A percentile compares a stretch with the other conserved stretches of the same genome.
These are phyloP conservation scores for Siniperca knerii DNA, from an alignment of 2,113 vertebrate species.

Conservation along the genomic window DNA sequence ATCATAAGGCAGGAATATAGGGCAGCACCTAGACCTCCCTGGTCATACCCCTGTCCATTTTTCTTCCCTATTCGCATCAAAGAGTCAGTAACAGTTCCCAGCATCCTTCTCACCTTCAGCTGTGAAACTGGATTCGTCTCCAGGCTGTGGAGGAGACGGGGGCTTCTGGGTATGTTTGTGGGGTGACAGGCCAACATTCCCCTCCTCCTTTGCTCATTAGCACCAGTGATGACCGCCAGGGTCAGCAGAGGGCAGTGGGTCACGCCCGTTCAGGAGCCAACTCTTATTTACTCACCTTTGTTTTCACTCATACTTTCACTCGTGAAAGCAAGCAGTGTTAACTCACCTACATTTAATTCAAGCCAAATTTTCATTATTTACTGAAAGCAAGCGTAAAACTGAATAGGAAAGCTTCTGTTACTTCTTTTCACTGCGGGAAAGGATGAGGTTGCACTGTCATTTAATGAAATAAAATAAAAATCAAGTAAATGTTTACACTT, in stretches of 20 bases:
- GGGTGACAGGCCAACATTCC: conserved; percentile 54
- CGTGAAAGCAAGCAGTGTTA: neutral
- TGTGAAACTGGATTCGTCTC: conserved; percentile 59
- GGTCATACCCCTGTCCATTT: neutral
- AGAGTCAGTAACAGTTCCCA: conserved; percentile 37
- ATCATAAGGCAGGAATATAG: neutral
- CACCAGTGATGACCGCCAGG: conserved; percentile 46
- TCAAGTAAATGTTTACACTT: neutral
- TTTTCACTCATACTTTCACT: conserved; percentile 15
- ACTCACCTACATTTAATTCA: neutral
- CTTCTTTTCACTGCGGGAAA: neutral
- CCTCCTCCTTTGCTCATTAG: conserved; percentile 63
- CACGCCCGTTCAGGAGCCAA: conserved; percentile 50
- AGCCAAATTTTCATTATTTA: neutral
- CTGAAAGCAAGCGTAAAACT: neutral
- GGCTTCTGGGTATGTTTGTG: neutral
- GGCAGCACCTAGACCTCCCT: neutral
- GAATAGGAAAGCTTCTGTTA: neutral
- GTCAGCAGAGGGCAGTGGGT: conserved; percentile 72
- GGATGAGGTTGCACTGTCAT: neutral
- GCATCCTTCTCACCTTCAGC: conserved; percentile 10
- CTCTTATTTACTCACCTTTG: conserved; percentile 20
- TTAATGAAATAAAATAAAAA: neutral
- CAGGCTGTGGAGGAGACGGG: neutral
- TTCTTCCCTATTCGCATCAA: conserved; percentile 1